Evolutionary conservation across 2,888 invertebrate genomes (phyloP).

Genomic region (Parnassius mnemosyne): DNA sequence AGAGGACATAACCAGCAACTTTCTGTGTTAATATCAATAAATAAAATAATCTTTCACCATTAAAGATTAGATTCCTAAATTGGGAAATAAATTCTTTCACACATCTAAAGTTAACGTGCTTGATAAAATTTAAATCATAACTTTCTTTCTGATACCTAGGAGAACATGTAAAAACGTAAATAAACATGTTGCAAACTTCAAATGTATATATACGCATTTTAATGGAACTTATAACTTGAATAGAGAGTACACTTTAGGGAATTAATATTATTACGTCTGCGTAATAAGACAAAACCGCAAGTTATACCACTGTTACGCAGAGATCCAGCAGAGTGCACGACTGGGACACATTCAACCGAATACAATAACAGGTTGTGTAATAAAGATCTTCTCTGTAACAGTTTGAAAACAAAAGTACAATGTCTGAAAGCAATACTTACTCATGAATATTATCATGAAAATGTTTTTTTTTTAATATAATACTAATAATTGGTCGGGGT

Average conservation of each 20-base stretch:
- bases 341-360: constrained; percentile 7
- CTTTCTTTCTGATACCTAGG: too few species aligned
- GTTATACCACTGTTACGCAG: not conserved
- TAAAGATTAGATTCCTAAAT: too few species aligned
- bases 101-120: too few species aligned
- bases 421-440: too few species aligned
- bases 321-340: not conserved
- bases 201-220: not conserved
- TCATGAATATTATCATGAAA: too few species aligned
- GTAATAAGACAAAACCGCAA: constrained; percentile 1
- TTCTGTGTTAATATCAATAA: too few species aligned
- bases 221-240: not conserved
- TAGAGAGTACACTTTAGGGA: not conserved
- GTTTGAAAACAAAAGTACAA: not conserved
- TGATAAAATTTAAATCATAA: too few species aligned
- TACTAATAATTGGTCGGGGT: too few species aligned
- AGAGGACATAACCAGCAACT: too few species aligned
- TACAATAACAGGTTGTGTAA: constrained; percentile 13
- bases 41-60: too few species aligned
- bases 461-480: too few species aligned
- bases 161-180: not conserved
- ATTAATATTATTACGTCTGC: not conserved
- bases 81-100: too few species aligned
- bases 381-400: constrained; percentile 5
- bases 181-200: not conserved